These are phyloP conservation scores for Zeuzera pyrina DNA, from an alignment of 2,888 invertebrate genomes.

Conservation along the genomic window DNA sequence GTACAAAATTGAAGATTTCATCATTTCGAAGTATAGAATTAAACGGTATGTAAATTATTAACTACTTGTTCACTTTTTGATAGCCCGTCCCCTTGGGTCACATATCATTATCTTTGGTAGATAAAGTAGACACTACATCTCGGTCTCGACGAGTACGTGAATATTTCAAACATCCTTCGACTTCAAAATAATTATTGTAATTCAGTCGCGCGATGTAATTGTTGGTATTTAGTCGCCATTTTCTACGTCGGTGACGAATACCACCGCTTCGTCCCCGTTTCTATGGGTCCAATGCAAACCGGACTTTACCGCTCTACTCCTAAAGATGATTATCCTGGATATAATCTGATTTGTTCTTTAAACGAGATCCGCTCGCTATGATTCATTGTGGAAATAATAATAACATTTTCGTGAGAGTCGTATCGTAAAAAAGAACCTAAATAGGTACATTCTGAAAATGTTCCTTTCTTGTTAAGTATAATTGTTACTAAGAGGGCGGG, in stretches of 20 bases:
- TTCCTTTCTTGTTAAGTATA: slow-evolving; percentile 6
- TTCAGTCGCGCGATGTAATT: slow-evolving; percentile 52
- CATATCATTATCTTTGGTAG: slow-evolving; percentile 40
- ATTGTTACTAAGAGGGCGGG: too few species aligned
- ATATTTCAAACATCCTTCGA: slow-evolving; percentile 17
- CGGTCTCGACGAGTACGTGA: slow-evolving; percentile 18
- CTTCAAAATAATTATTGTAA: slow-evolving; percentile 25
- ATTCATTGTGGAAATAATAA: slow-evolving; percentile 64
- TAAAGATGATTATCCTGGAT: slow-evolving; percentile 48
- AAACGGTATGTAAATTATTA: slow-evolving; percentile 43
- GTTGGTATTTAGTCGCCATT: slow-evolving; percentile 72
- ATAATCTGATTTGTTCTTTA: slow-evolving; percentile 32
- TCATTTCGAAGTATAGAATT: slow-evolving; percentile 22
- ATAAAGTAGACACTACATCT: slow-evolving; percentile 37
- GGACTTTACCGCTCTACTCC: slow-evolving; percentile 52
- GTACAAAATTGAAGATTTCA: slow-evolving; percentile 26
- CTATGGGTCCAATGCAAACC: slow-evolving; percentile 39
- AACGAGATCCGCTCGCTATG: slow-evolving; percentile 50
- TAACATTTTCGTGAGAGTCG: slow-evolving; percentile 34
- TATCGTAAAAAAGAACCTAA: slow-evolving; percentile 7
- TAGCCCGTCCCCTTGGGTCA: slow-evolving; percentile 18
- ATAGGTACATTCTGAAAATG: neutral
- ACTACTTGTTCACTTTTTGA: slow-evolving; percentile 9
- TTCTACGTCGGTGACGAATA: slow-evolving; percentile 71
- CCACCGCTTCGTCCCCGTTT: slow-evolving; percentile 60